phyloP scores from a whole-genome alignment of 2,113 vertebrate genomes.

The Vombatus ursinus region DNA sequence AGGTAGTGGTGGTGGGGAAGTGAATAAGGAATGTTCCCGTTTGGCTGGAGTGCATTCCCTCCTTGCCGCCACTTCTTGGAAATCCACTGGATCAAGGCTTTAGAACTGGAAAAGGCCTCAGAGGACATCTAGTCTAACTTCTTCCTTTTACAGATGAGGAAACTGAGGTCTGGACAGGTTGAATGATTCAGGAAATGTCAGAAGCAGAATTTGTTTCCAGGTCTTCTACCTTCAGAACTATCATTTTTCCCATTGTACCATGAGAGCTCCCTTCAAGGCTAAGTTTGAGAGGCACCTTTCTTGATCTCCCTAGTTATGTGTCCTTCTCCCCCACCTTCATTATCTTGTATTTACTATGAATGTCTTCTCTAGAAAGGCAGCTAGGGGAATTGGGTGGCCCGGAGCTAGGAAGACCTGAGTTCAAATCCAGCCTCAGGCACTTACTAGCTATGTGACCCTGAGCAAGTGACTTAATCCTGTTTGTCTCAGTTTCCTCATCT shows the following conservation, averaged over 20 bases:
- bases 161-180: neutral
- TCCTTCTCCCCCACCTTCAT: neutral
- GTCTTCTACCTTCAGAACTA: neutral
- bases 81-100: neutral
- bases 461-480: too few relatives aligned
- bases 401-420: neutral
- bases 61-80: neutral
- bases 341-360: neutral
- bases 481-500: too few relatives aligned
- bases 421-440: neutral
- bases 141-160: neutral
- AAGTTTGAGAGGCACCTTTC: neutral
- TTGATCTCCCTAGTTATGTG: neutral
- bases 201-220: neutral
- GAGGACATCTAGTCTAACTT: neutral
- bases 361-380: neutral
- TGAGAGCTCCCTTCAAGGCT: neutral
- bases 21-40: neutral
- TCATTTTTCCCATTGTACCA: neutral
- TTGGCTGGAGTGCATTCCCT: neutral
- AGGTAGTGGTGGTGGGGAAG: neutral
- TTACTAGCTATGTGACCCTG: neutral
- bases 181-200: neutral
- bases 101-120: neutral
- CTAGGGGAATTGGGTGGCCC: neutral